These are phyloP conservation scores for Neelides sp. DNA, from an alignment of 1,140 invertebrate genomes.

Conservation along the genomic window DNA sequence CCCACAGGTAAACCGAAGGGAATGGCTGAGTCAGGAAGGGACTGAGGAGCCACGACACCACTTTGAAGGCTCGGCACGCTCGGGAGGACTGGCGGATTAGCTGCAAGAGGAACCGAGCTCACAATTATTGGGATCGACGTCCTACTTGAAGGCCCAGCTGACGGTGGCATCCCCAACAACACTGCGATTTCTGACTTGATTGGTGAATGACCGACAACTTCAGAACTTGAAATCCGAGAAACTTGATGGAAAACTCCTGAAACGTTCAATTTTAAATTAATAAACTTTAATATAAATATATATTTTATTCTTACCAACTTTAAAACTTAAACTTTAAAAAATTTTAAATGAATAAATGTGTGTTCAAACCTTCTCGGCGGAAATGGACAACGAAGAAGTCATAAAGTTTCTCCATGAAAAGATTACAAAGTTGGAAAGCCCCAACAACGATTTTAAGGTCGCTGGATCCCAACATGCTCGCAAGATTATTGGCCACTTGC, in stretches of 20 bases:
- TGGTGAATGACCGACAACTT: constrained; percentile 29
- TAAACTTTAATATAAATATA: background rate
- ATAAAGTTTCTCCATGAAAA: constrained; percentile 88
- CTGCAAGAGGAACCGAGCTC: constrained; percentile 4
- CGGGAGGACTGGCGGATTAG: constrained; percentile 5
- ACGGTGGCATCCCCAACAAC: constrained; percentile 19
- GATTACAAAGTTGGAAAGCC: constrained; percentile 91
- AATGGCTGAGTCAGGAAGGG: constrained; percentile 4
- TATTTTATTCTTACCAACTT: background rate
- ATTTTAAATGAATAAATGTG: background rate
- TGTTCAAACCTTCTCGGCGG: constrained; percentile 60
- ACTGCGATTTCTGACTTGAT: constrained; percentile 29
- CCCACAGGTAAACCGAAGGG: constrained; percentile 21
- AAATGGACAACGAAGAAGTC: constrained; percentile 91
- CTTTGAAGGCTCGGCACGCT: constrained; percentile 13
- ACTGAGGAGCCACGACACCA: constrained; percentile 16
- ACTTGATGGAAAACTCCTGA: constrained; percentile 31
- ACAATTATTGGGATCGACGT: constrained; percentile 5
- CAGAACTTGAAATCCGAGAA: constrained; percentile 28
- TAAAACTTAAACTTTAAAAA: background rate
- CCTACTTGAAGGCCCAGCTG: constrained; percentile 1
- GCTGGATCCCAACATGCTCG: constrained; percentile 86
- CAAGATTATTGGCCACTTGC: constrained; percentile 90
- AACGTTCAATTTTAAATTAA: too few species aligned
- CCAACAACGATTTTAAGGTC: constrained; percentile 68